Percentiles rank a stretch among this genome's conserved stretches.
Evolutionary conservation across 2,888 invertebrate genomes (phyloP).

Genomic region (Argyresthia goedartella): DNA sequence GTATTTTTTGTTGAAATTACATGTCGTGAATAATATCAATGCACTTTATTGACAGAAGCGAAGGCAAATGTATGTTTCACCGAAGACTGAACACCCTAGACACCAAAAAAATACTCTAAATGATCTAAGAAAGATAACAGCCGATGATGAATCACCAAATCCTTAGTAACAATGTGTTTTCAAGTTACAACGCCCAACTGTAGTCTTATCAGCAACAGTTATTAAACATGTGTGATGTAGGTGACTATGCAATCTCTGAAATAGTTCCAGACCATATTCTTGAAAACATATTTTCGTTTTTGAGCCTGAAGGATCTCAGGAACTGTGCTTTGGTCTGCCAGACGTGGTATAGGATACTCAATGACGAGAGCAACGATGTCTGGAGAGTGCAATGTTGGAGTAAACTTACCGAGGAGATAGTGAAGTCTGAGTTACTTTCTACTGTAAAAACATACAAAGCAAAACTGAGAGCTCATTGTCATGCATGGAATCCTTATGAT

Average conservation of each 20-base stretch:
- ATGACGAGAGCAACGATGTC: conserved; percentile 94
- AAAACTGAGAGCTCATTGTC: conserved; percentile 92
- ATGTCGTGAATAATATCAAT: too few relatives aligned
- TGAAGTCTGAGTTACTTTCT: conserved; percentile 92
- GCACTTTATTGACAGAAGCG: too few relatives aligned
- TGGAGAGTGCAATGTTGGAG: conserved; percentile 93
- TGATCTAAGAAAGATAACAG: too few relatives aligned
- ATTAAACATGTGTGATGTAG: conserved; percentile 16
- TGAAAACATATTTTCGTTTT: conserved; percentile 92
- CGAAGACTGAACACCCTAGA: too few relatives aligned
- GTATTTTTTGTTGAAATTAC: too few relatives aligned
- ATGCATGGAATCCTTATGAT: conserved; percentile 98
- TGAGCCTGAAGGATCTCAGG: conserved; percentile 86
- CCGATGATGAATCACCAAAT: too few relatives aligned
- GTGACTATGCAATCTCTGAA: conserved; percentile 67
- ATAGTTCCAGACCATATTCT: conserved; percentile 83
- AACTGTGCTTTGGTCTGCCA: conserved; percentile 94
- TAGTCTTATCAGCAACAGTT: too few relatives aligned
- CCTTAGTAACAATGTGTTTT: too few relatives aligned
- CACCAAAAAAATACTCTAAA: too few relatives aligned
- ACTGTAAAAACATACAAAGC: conserved; percentile 92
- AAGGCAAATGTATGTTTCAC: too few relatives aligned
- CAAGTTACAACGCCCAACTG: too few relatives aligned
- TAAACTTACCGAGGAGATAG: conserved; percentile 85
- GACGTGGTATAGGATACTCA: conserved; percentile 90